Evolutionary conservation across 2,113 vertebrate species (phyloP), one percentile per base, ranked within the genome.

Genomic region (Gymnorhina tibicen): DNA sequence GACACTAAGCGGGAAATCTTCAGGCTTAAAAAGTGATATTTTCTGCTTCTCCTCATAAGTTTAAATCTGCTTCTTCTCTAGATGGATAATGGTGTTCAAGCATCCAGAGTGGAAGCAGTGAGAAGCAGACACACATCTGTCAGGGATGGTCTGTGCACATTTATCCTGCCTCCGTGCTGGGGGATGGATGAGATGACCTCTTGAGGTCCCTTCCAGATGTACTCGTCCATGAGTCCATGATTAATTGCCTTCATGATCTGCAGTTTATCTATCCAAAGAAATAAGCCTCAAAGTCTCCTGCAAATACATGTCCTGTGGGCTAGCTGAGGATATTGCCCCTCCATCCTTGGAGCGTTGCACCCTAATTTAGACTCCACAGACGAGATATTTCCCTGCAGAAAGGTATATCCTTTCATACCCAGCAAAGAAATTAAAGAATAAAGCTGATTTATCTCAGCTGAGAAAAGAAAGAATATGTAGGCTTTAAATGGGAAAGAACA

Each of bases 181-280:
- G 76, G 86, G 69, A 94, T 78, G 76, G 89, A 95, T 39, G 21
- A 78, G 80, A 94, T 93, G 94, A 96, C 94, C 94, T 96, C 89
- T 95, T 89, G 80, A 96, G 81, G 86, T 96, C 86, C 76, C 93
- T 92, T 96, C 76, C 96, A 95, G 93, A 92, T 95, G 91, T 91
- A 91, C 68, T 89, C 13, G 0, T 81, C 94, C 91, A 84, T 81
- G 89, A 96, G 76, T 78, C 76, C 6, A 1, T 96, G 96, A 97
- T 97, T 93, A 97, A 97, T 92, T 95, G 58, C 80, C 84, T 83
- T 92, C 80, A 84, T 92, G 96, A 95, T 93, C 68, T 85, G 62
- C 73, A 91, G 86, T 85, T 94, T 95, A 74, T 94, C 87, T 95
- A 92, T 81, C 80, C 44, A 95, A 89, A 92, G 64, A 94, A 93